Base-by-base conservation (phyloP, 2,888 invertebrate genomes). In the Rambutsinella grinnellia region DNA sequence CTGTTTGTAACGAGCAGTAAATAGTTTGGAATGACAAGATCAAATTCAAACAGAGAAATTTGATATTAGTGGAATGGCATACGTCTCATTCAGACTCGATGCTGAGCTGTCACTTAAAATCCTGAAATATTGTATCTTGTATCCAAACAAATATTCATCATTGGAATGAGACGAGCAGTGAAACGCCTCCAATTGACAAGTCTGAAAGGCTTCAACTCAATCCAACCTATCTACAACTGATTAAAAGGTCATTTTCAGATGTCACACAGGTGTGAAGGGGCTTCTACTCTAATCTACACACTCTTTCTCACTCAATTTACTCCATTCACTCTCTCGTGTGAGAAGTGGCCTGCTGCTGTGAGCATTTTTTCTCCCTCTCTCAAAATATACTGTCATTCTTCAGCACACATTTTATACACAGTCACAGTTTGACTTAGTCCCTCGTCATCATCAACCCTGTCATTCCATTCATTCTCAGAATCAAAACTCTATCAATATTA, bases 231-330 rank as follows among this genome's bases (percentile, higher is more conserved):
- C 51, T 23, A 56, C 57, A 63, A 66, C 69, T 78, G 81, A 81
- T 79, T 81, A 81, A 81, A 81, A 82, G 81, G 82, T 82, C 81
- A 80, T 71, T 70, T 62, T 57, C 66, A 54, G 66, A 71, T 82
- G 82, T 81, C 82, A 81, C 81, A 81, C 82, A 82, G 81, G 81
- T 82, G 81, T 82, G 82, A 82, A 80, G 81, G 79, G 71, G 67
- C 61, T 68, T 80, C n/a, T n/a, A n/a, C n/a, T n/a, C n/a, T n/a
- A n/a, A n/a, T n/a, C n/a, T n/a, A n/a, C n/a, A n/a, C n/a, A n/a
- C n/a, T n/a, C n/a, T n/a, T 82, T 82, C 79, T 82, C 82, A 82
- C 82, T 82, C 82, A 82, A 82, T 82, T 71, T 62, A 44, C 46
- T 53, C 63, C 56, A 63, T 71, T 62, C 6, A 5, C 13, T 17